Evolutionary conservation across 2,888 invertebrate species (phyloP).

Genomic region (Drosophila mettleri): DNA sequence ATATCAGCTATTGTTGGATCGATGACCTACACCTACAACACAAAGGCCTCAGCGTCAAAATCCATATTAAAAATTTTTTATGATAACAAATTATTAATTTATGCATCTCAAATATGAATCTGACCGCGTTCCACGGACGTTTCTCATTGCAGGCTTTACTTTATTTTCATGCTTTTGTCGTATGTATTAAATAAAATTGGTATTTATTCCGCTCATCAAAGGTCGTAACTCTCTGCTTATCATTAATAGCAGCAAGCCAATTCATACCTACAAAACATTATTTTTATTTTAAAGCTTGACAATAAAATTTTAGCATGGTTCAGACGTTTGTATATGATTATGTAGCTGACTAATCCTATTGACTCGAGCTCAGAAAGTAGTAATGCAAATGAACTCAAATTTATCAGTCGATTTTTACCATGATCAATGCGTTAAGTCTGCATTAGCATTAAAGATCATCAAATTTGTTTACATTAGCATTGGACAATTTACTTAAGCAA

Average conservation of each 20-base stretch:
- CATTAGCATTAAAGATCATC: neutral
- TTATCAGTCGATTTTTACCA: neutral
- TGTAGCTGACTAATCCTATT: neutral
- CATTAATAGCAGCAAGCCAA: slow-evolving; percentile 10
- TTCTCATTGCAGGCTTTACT: slow-evolving; percentile 41
- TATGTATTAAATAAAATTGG: slow-evolving; percentile 43
- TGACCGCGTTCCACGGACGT: slow-evolving; percentile 65
- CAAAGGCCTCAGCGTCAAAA: slow-evolving; percentile 39
- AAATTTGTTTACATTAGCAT: neutral
- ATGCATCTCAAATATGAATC: slow-evolving; percentile 66
- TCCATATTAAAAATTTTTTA: slow-evolving; percentile 49
- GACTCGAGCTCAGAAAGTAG: neutral
- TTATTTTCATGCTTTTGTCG: slow-evolving; percentile 41
- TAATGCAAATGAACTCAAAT: neutral
- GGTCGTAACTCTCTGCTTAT: slow-evolving; percentile 56
- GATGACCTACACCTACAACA: slow-evolving; percentile 76
- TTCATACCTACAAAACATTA: slow-evolving; percentile 18
- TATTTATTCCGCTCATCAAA: slow-evolving; percentile 50
- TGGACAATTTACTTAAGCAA: neutral
- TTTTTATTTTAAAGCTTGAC: neutral
- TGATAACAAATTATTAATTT: slow-evolving; percentile 66
- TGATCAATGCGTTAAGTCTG: neutral
- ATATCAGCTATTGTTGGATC: slow-evolving; percentile 46
- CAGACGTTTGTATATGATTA: neutral
- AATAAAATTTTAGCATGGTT: slow-evolving; percentile 12